Conservation (phyloP, 2,113 vertebrate species). For the Trinectes maculatus region DNA sequence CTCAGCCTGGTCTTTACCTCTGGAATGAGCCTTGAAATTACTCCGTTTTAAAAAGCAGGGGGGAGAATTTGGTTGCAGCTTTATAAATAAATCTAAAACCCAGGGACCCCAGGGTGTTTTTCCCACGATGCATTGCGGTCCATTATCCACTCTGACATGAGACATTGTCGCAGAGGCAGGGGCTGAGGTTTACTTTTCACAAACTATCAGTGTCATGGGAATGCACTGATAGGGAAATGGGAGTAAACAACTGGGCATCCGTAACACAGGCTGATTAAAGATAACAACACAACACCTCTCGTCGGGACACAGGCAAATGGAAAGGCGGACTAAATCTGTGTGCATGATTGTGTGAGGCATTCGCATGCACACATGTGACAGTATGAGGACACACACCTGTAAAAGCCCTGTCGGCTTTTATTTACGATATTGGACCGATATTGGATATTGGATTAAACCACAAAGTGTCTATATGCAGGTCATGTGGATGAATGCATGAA, state of each 20-base stretch:
- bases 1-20: conserved; percentile 51
- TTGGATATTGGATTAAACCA: conserved; percentile 35
- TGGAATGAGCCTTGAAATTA: conserved; percentile 77
- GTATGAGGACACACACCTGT: conserved; percentile 47
- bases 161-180: conserved; percentile 51
- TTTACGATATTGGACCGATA: conserved; percentile 33
- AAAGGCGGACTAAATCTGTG: conserved; percentile 34
- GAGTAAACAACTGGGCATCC: conserved; percentile 43
- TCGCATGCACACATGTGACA: conserved; percentile 47
- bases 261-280: conserved; percentile 33
- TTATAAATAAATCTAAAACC: conserved; percentile 68
- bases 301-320: conserved; percentile 20
- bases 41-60: conserved; percentile 54
- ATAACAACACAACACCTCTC: conserved; percentile 40
- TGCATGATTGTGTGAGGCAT: conserved; percentile 22
- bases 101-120: conserved; percentile 39
- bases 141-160: conserved; percentile 71
- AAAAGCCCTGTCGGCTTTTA: conserved; percentile 43
- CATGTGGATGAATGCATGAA: conserved; percentile 39
- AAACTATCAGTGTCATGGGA: conserved; percentile 61
- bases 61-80: conserved; percentile 45
- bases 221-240: conserved; percentile 31
- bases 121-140: conserved; percentile 67
- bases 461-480: conserved; percentile 26
- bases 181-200: conserved; percentile 67